Conservation (phyloP, 92 coral and sea anemone species). For the Anthopleura xanthogrammica region DNA sequence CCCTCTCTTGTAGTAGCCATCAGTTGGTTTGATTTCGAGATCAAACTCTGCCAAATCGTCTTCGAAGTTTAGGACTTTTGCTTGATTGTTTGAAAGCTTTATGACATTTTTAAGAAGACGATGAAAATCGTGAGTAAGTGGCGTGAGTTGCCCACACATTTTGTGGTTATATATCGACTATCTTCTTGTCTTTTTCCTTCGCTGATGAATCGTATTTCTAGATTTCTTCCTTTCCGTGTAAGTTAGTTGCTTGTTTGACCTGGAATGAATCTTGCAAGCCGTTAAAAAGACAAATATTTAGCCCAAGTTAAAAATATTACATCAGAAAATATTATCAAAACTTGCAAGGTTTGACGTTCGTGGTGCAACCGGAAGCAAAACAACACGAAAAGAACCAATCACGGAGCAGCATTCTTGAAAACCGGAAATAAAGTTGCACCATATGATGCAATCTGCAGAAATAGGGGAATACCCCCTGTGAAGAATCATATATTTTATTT, state of each 20-base stretch:
- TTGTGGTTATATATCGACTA: neutral
- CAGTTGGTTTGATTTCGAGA: constrained; percentile 75
- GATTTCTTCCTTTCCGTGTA: neutral
- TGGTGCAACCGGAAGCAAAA: constrained; percentile 53
- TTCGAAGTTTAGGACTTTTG: constrained; percentile 53
- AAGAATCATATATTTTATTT: too few species aligned
- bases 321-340: constrained; percentile 13
- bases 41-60: constrained; percentile 66
- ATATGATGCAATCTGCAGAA: constrained; percentile 23
- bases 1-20: constrained; percentile 79
- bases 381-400: constrained; percentile 30
- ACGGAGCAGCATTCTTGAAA: neutral
- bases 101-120: constrained; percentile 69
- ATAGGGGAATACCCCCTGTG: constrained; percentile 25
- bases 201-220: neutral
- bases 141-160: constrained; percentile 47
- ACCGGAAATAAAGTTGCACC: constrained; percentile 3
- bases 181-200: neutral
- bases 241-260: neutral
- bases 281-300: neutral
- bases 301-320: neutral
- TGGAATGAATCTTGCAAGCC: neutral
- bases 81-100: constrained; percentile 85
- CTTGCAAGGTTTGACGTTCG: constrained; percentile 26
- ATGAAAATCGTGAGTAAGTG: constrained; percentile 73